Conservation (phyloP, 2,888 invertebrate genomes). For the Slavum lentiscoides region DNA sequence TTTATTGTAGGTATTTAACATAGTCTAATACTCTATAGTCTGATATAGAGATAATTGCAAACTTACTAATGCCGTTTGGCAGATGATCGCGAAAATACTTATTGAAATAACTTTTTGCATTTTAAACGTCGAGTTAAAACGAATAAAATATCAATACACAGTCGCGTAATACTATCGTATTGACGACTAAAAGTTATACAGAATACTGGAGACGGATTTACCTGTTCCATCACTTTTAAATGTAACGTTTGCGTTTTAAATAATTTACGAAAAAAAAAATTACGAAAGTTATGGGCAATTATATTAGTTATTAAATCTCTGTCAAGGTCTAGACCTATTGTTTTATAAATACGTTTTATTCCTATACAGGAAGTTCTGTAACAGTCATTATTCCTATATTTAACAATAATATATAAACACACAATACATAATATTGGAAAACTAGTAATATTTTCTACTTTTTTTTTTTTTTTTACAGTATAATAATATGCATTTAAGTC, state of each 20-base stretch:
- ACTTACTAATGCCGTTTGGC: slow-evolving; percentile 38
- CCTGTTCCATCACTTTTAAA: neutral
- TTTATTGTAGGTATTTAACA: too few relatives aligned
- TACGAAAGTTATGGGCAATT: neutral
- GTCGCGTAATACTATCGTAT: neutral
- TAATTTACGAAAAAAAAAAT: neutral
- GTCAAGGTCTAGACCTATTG: slow-evolving; percentile 10
- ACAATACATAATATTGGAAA: too few relatives aligned
- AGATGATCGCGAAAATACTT: slow-evolving; percentile 24
- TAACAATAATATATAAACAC: too few relatives aligned
- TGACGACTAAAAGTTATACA: neutral
- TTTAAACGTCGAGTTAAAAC: slow-evolving; percentile 10
- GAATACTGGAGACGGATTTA: neutral
- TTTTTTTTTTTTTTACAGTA: too few relatives aligned
- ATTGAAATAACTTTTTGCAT: slow-evolving; percentile 29
- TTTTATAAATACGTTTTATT: slow-evolving; percentile 9
- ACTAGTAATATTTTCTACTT: too few relatives aligned
- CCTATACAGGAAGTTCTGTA: neutral
- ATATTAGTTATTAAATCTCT: slow-evolving; percentile 27
- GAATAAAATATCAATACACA: neutral
- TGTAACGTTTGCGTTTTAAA: neutral
- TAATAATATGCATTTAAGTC: too few relatives aligned
- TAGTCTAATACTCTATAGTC: too few relatives aligned
- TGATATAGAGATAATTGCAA: neutral
- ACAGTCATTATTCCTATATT: neutral